Evolutionary conservation across 2,797 vertebrate genomes (phyloP).

Genomic region (Pampus argenteus): DNA sequence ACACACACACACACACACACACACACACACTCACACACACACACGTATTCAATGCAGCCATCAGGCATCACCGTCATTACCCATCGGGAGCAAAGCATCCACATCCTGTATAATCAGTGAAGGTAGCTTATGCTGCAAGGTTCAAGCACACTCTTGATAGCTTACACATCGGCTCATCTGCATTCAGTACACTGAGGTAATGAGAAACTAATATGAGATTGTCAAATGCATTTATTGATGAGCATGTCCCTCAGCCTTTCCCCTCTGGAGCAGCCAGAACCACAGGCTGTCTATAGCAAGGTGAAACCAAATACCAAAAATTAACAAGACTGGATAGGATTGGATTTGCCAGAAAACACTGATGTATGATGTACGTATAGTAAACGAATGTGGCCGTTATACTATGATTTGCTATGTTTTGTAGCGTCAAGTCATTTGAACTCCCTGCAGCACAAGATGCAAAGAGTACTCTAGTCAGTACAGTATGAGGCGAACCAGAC

Average conservation of each 20-base stretch:
- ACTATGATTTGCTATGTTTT: no score
- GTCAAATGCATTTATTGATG: background rate
- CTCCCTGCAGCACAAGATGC: no score
- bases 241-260: background rate
- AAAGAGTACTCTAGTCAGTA: no score
- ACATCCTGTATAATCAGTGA: slow-evolving; percentile 34
- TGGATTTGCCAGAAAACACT: no score
- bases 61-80: slow-evolving; percentile 6
- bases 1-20: slow-evolving; percentile 13
- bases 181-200: slow-evolving; percentile 1
- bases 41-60: slow-evolving; percentile 11
- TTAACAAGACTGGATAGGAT: no score
- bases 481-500: no score
- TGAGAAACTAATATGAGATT: background rate
- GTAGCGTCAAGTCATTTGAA: no score
- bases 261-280: background rate
- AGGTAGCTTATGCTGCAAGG: slow-evolving; percentile 16
- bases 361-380: no score
- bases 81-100: slow-evolving; percentile 19
- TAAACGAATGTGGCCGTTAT: no score
- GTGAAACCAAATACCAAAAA: background rate
- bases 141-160: background rate
- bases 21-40: slow-evolving; percentile 14
- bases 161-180: slow-evolving; percentile 8
- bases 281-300: background rate